Base-by-base conservation (phyloP, 1,140 invertebrate species). In the Gonioctena quinquepunctata region DNA sequence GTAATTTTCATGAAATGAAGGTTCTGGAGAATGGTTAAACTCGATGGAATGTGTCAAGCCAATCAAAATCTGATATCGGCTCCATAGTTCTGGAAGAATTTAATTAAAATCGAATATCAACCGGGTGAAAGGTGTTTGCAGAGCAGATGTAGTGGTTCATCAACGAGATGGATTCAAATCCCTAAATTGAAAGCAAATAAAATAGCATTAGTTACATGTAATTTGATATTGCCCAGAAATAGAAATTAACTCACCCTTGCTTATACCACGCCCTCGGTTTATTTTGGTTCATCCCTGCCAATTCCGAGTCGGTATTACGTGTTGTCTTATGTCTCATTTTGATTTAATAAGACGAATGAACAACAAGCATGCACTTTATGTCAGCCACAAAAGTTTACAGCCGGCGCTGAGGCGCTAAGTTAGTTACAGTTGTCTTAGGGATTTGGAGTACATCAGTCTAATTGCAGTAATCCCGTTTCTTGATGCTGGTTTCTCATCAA, bases 211-310 rank as follows among this genome's bases (percentile, higher is more conserved):
- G 22, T 16, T 5, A 18, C 16, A 6, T 28, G 22, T 25, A 60
- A 60, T 28, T 22, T 28, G 57, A 60, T 27, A 28, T 0, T 21
- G 57, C 13, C 8, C 57, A 16, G 7, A 28, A 60, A n/a, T 28
- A 23, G 57, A 25, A 60, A 60, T 60, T 60, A 26, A 60, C 26
- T 18, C 18, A 60, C 7, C 5, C 8, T 13, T 26, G 7, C 22
- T n/a, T n/a, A n/a, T n/a, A n/a, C n/a, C n/a, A 3, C 13, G 4
- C 26, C 6, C 11, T 26, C 22, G 22, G 57, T 60, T 60, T 60
- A 18, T 60, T 60, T 60, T 28, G 57, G 8, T 60, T 60, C 26
- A 8, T 26, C n/a, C n/a, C n/a, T n/a, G n/a, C n/a, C n/a, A n/a
- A n/a, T 26, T 16, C 13, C 3, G 33, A n/a, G 13, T 26, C 6